These are phyloP conservation scores for Drosophila busckii DNA, from an alignment of 1,140 invertebrate species.

Conservation along the genomic window DNA sequence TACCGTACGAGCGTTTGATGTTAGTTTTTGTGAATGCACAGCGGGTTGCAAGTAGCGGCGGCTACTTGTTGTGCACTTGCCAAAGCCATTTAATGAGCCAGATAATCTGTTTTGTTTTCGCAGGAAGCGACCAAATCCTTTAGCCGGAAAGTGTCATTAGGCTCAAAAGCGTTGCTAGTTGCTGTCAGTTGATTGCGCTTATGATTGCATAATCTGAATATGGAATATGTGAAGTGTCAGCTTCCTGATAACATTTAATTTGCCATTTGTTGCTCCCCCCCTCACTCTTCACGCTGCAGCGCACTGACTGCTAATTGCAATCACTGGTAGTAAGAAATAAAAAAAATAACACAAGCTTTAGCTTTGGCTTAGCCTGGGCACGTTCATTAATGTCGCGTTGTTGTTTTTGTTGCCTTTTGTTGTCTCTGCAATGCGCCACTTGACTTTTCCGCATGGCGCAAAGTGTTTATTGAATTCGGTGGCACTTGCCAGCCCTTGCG, in stretches of 20 bases:
- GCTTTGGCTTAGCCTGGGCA: constrained; percentile 32
- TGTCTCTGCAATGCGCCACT: constrained; percentile 60
- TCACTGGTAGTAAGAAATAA: constrained; percentile 9
- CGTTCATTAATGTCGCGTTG: constrained; percentile 57
- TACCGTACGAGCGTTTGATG: constrained; percentile 41
- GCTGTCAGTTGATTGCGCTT: constrained; percentile 27
- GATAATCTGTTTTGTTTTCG: constrained; percentile 58
- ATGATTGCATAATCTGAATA: constrained; percentile 64
- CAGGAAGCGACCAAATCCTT: constrained; percentile 44
- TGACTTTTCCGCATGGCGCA: constrained; percentile 66
- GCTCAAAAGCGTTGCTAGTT: too few relatives aligned
- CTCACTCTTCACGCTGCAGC: background rate
- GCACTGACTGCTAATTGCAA: constrained; percentile 55
- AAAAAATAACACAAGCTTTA: constrained; percentile 17
- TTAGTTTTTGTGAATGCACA: constrained; percentile 43
- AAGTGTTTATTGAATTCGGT: constrained; percentile 77
- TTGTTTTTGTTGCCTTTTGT: constrained; percentile 19
- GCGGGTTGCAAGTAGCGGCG: constrained; percentile 53
- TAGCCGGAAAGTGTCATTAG: constrained; percentile 44
- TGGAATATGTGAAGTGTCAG: constrained; percentile 40
- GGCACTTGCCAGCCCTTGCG: constrained; percentile 45
- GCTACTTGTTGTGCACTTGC: constrained; percentile 35
- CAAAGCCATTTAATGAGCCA: constrained; percentile 73
- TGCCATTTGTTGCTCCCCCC: constrained; percentile 48
- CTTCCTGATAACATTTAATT: constrained; percentile 72